phyloP scores from a whole-genome alignment of 2,797 vertebrate genomes.

The Xenops minutus region DNA sequence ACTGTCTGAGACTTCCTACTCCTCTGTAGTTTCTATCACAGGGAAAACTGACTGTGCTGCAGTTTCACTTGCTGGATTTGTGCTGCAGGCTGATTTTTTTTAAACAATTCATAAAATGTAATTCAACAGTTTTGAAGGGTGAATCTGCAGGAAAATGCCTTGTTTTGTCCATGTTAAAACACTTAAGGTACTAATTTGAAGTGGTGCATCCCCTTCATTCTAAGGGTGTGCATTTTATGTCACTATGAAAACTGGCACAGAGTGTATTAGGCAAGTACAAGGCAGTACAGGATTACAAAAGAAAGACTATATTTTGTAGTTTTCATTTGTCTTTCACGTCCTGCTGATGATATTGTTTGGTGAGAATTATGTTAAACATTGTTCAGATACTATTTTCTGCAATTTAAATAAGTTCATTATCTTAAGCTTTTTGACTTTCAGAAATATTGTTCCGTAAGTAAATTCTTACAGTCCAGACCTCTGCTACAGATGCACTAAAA shows the following conservation, averaged over 20 bases:
- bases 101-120: neutral
- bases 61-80: neutral
- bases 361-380: neutral
- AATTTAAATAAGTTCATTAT: neutral
- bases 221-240: neutral
- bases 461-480: neutral
- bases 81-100: neutral
- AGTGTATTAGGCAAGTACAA: neutral
- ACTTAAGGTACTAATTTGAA: neutral
- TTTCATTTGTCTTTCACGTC: neutral
- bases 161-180: neutral
- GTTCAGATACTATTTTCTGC: neutral
- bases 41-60: neutral
- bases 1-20: neutral
- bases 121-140: neutral
- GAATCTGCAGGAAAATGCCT: neutral
- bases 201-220: neutral
- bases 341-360: neutral
- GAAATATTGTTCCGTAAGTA: neutral
- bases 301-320: neutral
- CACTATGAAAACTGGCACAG: neutral
- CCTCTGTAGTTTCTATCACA: neutral
- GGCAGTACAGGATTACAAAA: neutral
- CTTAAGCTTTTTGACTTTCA: neutral
- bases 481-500: neutral